Conservation (phyloP, 92 coral and sea anemone genomes). For the Parazoanthus swiftii region DNA sequence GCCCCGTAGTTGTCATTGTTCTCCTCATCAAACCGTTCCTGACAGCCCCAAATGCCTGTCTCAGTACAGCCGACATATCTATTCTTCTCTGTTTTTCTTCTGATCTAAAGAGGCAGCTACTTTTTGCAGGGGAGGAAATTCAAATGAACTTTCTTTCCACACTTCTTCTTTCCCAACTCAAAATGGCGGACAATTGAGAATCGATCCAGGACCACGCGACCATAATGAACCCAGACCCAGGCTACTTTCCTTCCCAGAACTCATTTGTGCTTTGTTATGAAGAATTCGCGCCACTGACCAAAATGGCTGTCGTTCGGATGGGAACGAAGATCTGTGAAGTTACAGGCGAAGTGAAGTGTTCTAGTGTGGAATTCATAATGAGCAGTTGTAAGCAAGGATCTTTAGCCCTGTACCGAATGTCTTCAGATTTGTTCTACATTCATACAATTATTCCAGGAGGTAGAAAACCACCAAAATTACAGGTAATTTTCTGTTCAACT, state of each 20-base stretch:
- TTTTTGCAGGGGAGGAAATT: background rate
- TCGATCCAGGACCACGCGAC: constrained; percentile 25
- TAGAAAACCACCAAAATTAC: constrained; percentile 26
- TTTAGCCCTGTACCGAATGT: constrained; percentile 10
- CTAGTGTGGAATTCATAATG: constrained; percentile 16
- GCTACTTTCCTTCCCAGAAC: constrained; percentile 28
- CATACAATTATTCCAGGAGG: constrained; percentile 22
- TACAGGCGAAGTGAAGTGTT: constrained; percentile 22
- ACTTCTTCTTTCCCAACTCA: background rate
- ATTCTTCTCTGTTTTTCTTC: background rate
- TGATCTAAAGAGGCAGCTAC: background rate
- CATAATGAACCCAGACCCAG: constrained; percentile 2
- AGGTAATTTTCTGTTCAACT: constrained; percentile 14
- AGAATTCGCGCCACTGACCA: constrained; percentile 38
- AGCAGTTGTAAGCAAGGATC: constrained; percentile 24
- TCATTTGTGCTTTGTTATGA: constrained; percentile 32
- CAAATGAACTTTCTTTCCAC: background rate
- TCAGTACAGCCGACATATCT: constrained; percentile 23
- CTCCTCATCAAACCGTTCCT: constrained; percentile 38
- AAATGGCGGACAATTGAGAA: constrained; percentile 15
- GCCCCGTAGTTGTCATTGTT: constrained; percentile 39
- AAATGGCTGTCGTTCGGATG: constrained; percentile 23
- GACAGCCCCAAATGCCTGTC: background rate
- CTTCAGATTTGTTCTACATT: constrained; percentile 30
- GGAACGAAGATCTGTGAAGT: constrained; percentile 31